Evolutionary conservation across 2,113 vertebrate species (phyloP), one percentile per base, ranked within the genome.

Genomic region (Pelusios castaneus): DNA sequence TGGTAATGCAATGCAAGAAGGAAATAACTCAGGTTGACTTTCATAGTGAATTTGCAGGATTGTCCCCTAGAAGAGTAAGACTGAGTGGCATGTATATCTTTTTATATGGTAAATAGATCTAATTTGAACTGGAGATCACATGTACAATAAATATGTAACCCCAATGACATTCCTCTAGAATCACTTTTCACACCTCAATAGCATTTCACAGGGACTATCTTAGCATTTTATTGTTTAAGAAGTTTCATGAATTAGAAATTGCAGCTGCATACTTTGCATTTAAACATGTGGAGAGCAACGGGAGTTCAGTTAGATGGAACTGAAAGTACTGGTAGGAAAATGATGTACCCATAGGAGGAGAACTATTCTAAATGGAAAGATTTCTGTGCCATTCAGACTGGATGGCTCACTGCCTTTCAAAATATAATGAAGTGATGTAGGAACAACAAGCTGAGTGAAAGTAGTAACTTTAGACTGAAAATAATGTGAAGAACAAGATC

Each of bases 41-140:
- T 77, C 1, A 1, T 63, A 79, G 73, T 78, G 90, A 91, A 90
- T 94, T 80, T 94, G 41, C 83, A 77, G 67, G 75, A 84, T 91
- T 89, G 86, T 52, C 90, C 85, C 73, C 86, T 90, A 94, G 80
- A 95, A 92, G 89, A 87, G 49, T 45, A 0, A 82, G 94, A 84
- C 63, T 91, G 89, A 89, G 73, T 90, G 49, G 43, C 11, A 43
- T 70, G 10, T 79, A 12, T 67, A 89, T 93, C 88, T 90, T 75
- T 87, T 92, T 92, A 85, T 87, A 77, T 92, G 63, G 86, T 88
- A 91, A 96, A 87, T 2, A 91, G 89, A 63, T 31, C 80, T 90
- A 84, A 90, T 75, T 89, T 63, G 84, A 91, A 63, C 87, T 96
- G 91, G 88, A 94, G 95, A 89, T 94, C 77, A 82, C 87, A 58